Evolutionary conservation across 2,888 invertebrate species (phyloP), one percentile per base, ranked within the genome.

Genomic region (Clanis bilineata): DNA sequence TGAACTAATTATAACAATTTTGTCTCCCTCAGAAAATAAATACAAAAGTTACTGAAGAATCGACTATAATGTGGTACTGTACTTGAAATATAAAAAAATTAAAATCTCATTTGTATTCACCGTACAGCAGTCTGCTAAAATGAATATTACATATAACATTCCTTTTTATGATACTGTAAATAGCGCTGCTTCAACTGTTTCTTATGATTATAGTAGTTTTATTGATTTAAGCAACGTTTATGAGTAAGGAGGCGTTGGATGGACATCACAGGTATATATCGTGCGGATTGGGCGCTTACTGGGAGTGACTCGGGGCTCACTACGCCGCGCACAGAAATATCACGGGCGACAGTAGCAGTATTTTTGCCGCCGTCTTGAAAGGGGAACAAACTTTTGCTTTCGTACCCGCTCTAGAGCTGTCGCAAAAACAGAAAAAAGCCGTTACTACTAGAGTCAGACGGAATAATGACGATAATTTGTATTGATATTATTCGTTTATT

Each of bases 311-410:
- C 25, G 63, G 72, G 75, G 69, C 73, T 78, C 77, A 74, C 88
- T 92, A 95, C 87, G 95, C 95, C 87, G 95, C 95, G 93, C 94
- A 95, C 91, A 95, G 94, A 94, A 95, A 95, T 93, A 95, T 94
- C 93, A 95, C 94, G 88, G 95, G 95, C 93, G 95, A 94, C 93
- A 95, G 93, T 91, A 95, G 93, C 89, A 95, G 93, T 90, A 95
- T 93, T 94, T 94, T 94, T 93, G 95, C 93, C 89, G 95, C 94
- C 93, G 94, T 94, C 94, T 95, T 95, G 94, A 95, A 94, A 93
- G 95, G 94, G 90, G 94, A 94, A 93, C 94, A 94, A 87, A 92
- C 93, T 93, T 94, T 94, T 90, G 93, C 93, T 93, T 94, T 94
- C 93, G 90, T 85, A 83, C 92, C 89, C 86, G 91, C 85, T 86